Percentiles rank a stretch among this genome's conserved stretches.
Evolutionary conservation across 2,113 vertebrate genomes (phyloP).

Genomic region (Dolichallabes microphthalmus): DNA sequence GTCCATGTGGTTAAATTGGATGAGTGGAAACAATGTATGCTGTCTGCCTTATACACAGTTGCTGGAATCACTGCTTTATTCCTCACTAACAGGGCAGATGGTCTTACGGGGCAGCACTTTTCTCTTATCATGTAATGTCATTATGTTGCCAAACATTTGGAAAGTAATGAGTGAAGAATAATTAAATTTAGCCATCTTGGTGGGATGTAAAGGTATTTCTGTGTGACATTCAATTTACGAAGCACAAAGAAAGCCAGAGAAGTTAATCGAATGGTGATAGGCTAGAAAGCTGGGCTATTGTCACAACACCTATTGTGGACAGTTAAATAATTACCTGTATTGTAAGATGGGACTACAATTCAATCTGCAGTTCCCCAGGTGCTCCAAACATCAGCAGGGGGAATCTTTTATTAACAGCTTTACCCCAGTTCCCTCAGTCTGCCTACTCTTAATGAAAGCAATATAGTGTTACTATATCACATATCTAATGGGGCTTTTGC

Average conservation of each 20-base stretch:
- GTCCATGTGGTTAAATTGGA: conserved; percentile 19
- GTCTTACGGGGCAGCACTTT: conserved; percentile 40
- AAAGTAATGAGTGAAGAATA: conserved; percentile 39
- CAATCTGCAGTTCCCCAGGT: conserved; percentile 48
- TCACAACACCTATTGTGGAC: conserved; percentile 37
- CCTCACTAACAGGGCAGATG: neutral
- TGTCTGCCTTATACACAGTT: neutral
- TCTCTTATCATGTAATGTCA: conserved; percentile 45
- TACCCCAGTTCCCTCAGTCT: neutral
- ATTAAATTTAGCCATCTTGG: conserved; percentile 50
- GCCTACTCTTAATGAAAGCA: conserved; percentile 5
- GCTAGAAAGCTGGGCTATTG: conserved; percentile 45
- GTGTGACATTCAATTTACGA: conserved; percentile 51
- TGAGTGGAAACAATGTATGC: neutral
- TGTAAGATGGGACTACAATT: conserved; percentile 45
- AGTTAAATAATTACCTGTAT: conserved; percentile 46
- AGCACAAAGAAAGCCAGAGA: conserved; percentile 48
- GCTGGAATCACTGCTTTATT: conserved; percentile 11
- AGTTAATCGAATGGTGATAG: conserved; percentile 58
- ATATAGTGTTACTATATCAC: neutral
- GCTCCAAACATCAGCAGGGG: conserved; percentile 29
- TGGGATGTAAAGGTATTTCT: conserved; percentile 43
- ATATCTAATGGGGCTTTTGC: neutral
- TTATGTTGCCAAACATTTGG: conserved; percentile 26
- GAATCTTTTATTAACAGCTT: conserved; percentile 37